Evolutionary conservation across 2,888 invertebrate genomes (phyloP).

Genomic region (Tribolium freemani): DNA sequence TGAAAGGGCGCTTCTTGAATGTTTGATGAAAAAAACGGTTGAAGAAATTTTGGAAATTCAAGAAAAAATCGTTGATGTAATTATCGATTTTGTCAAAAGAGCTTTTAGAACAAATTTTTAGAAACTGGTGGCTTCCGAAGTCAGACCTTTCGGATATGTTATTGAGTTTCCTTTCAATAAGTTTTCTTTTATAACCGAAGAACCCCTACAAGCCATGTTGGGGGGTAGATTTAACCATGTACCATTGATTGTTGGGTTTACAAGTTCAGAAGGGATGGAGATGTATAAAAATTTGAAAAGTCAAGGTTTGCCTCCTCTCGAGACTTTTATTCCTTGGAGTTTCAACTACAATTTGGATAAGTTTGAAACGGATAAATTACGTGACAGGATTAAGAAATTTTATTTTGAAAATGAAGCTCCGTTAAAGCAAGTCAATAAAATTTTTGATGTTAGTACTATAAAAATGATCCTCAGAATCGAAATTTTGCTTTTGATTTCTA

Average conservation of each 20-base stretch:
- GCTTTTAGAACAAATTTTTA: background rate
- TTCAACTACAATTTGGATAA: constrained; percentile 36
- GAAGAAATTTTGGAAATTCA: constrained; percentile 35
- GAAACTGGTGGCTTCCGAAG: background rate
- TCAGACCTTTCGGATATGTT: constrained; percentile 44
- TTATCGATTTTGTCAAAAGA: background rate
- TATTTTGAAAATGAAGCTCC: constrained; percentile 1
- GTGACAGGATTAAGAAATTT: constrained; percentile 4
- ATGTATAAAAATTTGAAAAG: constrained; percentile 25
- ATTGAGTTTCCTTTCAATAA: constrained; percentile 45
- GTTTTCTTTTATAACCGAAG: constrained; percentile 51
- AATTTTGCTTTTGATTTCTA: background rate
- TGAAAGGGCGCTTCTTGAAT: constrained; percentile 51
- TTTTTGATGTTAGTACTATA: background rate
- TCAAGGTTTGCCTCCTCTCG: constrained; percentile 51
- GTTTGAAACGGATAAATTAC: constrained; percentile 7
- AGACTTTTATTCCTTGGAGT: constrained; percentile 46
- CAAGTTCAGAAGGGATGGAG: constrained; percentile 56
- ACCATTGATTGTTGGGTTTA: constrained; percentile 57
- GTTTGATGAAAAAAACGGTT: constrained; percentile 33
- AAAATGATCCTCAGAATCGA: background rate
- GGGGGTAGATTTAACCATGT: constrained; percentile 54
- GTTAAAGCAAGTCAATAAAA: background rate
- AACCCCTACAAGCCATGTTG: constrained; percentile 53
- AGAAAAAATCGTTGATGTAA: constrained; percentile 32